Evolutionary conservation across 2,113 vertebrate species (phyloP), one percentile per base, ranked within the genome.

Genomic region (Prunella fulvescens): DNA sequence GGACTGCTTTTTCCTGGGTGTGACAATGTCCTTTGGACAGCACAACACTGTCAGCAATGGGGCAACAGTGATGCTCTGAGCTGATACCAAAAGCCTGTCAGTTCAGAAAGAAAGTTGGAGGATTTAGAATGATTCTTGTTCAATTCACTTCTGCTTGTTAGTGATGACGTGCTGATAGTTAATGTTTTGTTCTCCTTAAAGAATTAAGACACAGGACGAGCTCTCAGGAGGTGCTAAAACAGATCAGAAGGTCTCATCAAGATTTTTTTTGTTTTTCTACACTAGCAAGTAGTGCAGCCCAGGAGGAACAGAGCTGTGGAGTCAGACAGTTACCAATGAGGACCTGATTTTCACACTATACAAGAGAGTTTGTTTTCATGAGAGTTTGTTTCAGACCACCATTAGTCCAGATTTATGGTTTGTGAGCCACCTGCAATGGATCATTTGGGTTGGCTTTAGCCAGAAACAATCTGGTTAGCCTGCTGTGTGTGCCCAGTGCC

Each of bases 31-130:
- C 40, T 78, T 53, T 86, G 81, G 35, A 35, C 40, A 84, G 26
- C 25, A 7, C 47, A 86, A 51, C 31, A 2, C 26, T 39, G 11
- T n/a, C 56, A 74, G 42, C 19, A 39, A 0, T 0, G 0, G 44
- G 48, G 17, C 24, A 79, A 19, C n/a, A 33, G 33, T 2, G 1
- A 26, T 45, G 33, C 54, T 48, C 31, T 80, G 37, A 37, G 74
- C 45, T 77, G 45, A 42, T 60, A 48, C 24, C 23, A 58, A 90
- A 77, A 90, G 35, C 45, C 28, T 64, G 19, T 84, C 47, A 48
- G 40, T 93, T 77, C 61, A 57, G 45, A 87, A 48, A 76, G 42
- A 62, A 61, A 12, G 19, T 10, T 25, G 42, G 33, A 86, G 33
- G n/a, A 66, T 56, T 70, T 66, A 37, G 60, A 73, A 62, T 54